Evolutionary conservation across 2,888 invertebrate genomes (phyloP), one percentile per base, ranked within the genome.

Genomic region (Mimachlamys varia): DNA sequence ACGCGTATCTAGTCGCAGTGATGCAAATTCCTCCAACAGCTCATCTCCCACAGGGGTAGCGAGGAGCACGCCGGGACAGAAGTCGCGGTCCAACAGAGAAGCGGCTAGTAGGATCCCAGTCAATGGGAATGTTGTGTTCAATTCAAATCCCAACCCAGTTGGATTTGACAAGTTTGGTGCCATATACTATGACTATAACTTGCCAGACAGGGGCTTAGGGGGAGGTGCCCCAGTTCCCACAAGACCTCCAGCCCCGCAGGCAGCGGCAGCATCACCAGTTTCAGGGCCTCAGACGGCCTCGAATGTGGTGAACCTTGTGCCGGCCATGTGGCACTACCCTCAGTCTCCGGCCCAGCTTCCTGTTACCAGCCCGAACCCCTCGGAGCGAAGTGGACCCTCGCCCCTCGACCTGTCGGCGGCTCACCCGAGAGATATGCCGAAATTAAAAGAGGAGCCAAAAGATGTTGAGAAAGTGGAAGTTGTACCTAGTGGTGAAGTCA

Each of bases 121-220:
- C 17, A 87, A 76, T 44, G 55, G 88, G n/a, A 90, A 58, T 38
- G 87, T 88, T 88, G 62, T 90, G n/a, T 88, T 90, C 49, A 88
- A 88, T 92, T 91, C 92, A 92, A 90, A 92, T 92, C 76, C 92
- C 91, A 50, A 89, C 89, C 22, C 90, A 87, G 91, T 91, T 15
- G 58, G 88, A 13, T 91, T 93, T 90, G 94, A 95, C 53, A 94
- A 94, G 89, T 92, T 93, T 88, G 92, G 93, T 50, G 91, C 94
- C 33, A 88, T 92, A 12, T 92, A 94, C 27, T 96, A 96, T 90
- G 95, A 96, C 91, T 96, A 95, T 92, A 95, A 93, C 89, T 92
- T 95, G 33, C 96, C 96, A 37, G 96, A 96, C 89, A 92, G 96
- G 58, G 96, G 96, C 17, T 92, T 96, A 33, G 93, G 95, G 2